Evolutionary conservation across 2,113 vertebrate genomes (phyloP), one percentile per base, ranked within the genome.

Genomic region (Chaetorhynchus papuensis): DNA sequence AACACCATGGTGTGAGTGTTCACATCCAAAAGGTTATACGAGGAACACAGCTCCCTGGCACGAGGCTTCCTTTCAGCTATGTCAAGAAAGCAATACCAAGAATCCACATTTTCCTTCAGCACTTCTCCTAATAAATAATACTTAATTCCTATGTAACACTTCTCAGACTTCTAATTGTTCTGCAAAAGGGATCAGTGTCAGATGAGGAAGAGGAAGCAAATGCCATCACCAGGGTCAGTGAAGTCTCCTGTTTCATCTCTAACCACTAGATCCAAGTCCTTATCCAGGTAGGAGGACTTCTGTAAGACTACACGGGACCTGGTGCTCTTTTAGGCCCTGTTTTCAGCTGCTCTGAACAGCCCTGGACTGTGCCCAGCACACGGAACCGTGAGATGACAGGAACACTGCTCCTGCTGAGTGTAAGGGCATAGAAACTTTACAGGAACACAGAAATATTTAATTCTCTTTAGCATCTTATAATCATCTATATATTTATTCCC

Each of bases 1-100:
- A 78, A 54, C 11, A 17, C 16, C 35, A 21, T 0, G 0, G 37
- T 14, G 13, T n/a, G 65, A 64, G 23, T 4, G 10, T 35, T 61
- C 3, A 0, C 24, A 16, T 44, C 49, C 1, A 1, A 35, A 63
- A 70, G 18, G 31, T 20, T 1, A 0, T 19, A 23, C 6, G 23
- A 68, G 59, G 60, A 60, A 44, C 16, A 26, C 26, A 60, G 16
- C 27, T 66, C 14, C 44, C 33, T 52, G 30, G 37, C 26, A 71
- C 0, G 3, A 83, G 8, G 27, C 15, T 85, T 79, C 10, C 26
- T 63, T 85, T 59, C 53, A 86, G 28, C 44, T 47, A 3, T 7
- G 14, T 41, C 78, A 71, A 44, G 47, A 72, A 79, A 94, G 5
- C 11, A 37, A 41, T 44, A 50, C 13, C 30, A 64, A 85, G 66